Percentiles rank a stretch among this genome's conserved stretches.
These are phyloP conservation scores for Campoplex nolae DNA, from an alignment of 2,888 invertebrate species.

Conservation along the genomic window DNA sequence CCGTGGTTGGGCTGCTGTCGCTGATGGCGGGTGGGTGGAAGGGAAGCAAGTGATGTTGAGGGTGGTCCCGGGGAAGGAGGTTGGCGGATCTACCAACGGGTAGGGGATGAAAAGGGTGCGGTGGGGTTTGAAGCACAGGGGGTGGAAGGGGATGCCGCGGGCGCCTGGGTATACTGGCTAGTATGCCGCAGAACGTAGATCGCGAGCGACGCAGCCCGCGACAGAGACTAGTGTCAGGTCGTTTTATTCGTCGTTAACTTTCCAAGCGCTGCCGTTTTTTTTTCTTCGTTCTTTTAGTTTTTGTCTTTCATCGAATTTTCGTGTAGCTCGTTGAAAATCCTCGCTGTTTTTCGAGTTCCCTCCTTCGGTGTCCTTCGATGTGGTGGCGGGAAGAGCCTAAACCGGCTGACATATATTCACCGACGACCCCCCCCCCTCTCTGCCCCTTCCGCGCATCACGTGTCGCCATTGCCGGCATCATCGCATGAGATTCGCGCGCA, in stretches of 20 bases:
- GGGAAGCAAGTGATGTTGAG: constrained; percentile 62
- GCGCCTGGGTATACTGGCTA: constrained; percentile 81
- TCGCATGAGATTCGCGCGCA: constrained; percentile 55
- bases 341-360: not conserved
- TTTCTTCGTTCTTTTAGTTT: constrained; percentile 3
- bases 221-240: constrained; percentile 52
- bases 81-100: constrained; percentile 70
- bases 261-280: constrained; percentile 19
- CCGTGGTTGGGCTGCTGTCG: constrained; percentile 49
- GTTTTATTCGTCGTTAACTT: constrained; percentile 39
- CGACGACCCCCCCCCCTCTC: constrained; percentile 27
- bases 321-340: not conserved
- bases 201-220: constrained; percentile 79
- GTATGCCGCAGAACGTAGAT: constrained; percentile 83
- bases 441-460: constrained; percentile 58
- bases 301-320: not conserved
- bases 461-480: constrained; percentile 63
- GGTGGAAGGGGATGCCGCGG: constrained; percentile 73
- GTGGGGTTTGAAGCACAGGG: constrained; percentile 68
- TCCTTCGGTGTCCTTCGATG: constrained; percentile 32
- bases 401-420: constrained; percentile 51
- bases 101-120: constrained; percentile 67
- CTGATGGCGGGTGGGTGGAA: constrained; percentile 55
- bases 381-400: constrained; percentile 62
- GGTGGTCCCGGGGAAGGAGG: constrained; percentile 48